These are phyloP conservation scores for Pipa parva DNA, from an alignment of 2,113 vertebrate genomes.

Conservation along the genomic window DNA sequence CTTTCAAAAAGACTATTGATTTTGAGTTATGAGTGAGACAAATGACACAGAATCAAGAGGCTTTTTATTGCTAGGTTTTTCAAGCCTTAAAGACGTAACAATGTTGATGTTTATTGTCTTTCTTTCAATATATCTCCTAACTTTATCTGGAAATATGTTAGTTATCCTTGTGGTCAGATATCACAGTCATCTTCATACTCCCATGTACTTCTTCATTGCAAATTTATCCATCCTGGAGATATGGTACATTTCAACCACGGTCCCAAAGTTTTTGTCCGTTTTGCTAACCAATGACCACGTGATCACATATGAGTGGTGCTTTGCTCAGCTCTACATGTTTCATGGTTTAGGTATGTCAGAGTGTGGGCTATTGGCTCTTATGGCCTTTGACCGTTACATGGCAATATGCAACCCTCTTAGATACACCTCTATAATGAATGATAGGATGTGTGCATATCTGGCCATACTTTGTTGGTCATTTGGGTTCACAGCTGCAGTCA, in stretches of 20 bases:
- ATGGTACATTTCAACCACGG: slow-evolving; percentile 44
- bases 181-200: slow-evolving; percentile 42
- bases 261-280: slow-evolving; percentile 47
- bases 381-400: slow-evolving; percentile 55
- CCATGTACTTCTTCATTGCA: slow-evolving; percentile 53
- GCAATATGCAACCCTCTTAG: slow-evolving; percentile 49
- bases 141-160: slow-evolving; percentile 43
- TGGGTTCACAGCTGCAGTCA: slow-evolving; percentile 28
- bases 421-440: slow-evolving; percentile 48
- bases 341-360: slow-evolving; percentile 49
- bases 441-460: slow-evolving; percentile 43
- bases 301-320: slow-evolving; percentile 40
- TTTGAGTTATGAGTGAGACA: slow-evolving; percentile 45
- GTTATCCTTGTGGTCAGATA: slow-evolving; percentile 41
- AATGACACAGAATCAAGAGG: slow-evolving; percentile 34
- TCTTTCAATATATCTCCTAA: slow-evolving; percentile 46
- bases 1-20: no score
- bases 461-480: slow-evolving; percentile 39
- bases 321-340: slow-evolving; percentile 47
- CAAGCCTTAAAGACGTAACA: slow-evolving; percentile 39
- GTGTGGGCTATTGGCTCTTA: slow-evolving; percentile 45
- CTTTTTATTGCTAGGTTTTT: slow-evolving; percentile 48
- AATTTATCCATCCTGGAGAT: slow-evolving; percentile 50
- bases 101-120: slow-evolving; percentile 44
- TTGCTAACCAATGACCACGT: slow-evolving; percentile 35